Evolutionary conservation across 2,113 vertebrate genomes (phyloP).

Genomic region (Tenebrosternarchus preto): DNA sequence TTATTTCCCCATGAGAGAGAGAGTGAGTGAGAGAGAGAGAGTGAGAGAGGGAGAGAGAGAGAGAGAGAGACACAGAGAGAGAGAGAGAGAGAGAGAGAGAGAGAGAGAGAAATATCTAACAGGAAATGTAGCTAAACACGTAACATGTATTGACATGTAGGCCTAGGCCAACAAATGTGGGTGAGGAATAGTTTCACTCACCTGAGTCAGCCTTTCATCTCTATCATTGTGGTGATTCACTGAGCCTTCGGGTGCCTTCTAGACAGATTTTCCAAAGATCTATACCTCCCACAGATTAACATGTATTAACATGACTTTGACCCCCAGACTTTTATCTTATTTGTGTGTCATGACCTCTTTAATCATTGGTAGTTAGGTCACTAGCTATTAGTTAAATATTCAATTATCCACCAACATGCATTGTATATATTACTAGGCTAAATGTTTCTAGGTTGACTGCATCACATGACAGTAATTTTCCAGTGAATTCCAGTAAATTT

Average conservation of each 20-base stretch:
- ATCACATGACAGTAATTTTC: too few species aligned
- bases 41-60: too few species aligned
- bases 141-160: constrained; percentile 26
- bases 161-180: not conserved
- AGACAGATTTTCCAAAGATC: not conserved
- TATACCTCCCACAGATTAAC: not conserved
- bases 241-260: constrained; percentile 11
- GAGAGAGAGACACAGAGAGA: too few species aligned
- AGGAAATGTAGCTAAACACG: constrained; percentile 28
- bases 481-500: not conserved
- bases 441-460: too few species aligned
- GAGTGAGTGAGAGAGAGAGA: too few species aligned
- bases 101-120: not conserved
- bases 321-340: not conserved
- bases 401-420: too few species aligned
- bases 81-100: too few species aligned
- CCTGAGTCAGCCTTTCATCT: constrained; percentile 41
- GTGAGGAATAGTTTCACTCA: constrained; percentile 1
- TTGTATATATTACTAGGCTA: too few species aligned
- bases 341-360: constrained; percentile 5
- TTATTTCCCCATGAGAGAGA: not conserved
- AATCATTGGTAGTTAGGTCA: not conserved
- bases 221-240: constrained; percentile 35
- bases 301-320: constrained; percentile 4
- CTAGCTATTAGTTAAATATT: too few species aligned